These are phyloP conservation scores for Panzeria rudis DNA, from an alignment of 2,888 invertebrate genomes.

Conservation along the genomic window DNA sequence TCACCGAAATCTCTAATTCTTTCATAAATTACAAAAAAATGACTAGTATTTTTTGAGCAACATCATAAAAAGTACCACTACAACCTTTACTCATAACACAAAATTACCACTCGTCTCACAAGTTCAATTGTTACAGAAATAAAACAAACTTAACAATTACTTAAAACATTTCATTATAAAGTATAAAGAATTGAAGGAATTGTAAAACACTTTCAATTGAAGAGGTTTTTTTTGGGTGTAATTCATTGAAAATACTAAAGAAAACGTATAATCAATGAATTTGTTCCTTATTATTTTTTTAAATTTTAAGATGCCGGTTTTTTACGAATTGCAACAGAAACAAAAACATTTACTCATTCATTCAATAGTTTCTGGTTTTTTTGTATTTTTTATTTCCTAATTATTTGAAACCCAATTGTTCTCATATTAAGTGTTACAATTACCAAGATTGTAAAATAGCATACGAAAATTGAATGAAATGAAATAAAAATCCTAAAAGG, in stretches of 20 bases:
- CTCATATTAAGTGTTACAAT: slow-evolving; percentile 51
- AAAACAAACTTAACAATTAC: slow-evolving; percentile 25
- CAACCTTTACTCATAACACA: slow-evolving; percentile 3
- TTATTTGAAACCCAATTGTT: slow-evolving; percentile 51
- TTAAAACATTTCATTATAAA: slow-evolving; percentile 24
- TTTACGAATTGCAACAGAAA: slow-evolving; percentile 30
- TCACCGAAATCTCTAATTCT: slow-evolving; percentile 5
- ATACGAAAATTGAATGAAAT: not conserved
- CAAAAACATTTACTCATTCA: slow-evolving; percentile 24
- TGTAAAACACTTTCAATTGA: slow-evolving; percentile 70
- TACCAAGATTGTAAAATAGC: slow-evolving; percentile 41
- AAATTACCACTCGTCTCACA: slow-evolving; percentile 1
- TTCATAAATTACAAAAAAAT: slow-evolving; percentile 11
- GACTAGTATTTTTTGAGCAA: not conserved
- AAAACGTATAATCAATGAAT: slow-evolving; percentile 37
- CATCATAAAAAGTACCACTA: slow-evolving; percentile 14
- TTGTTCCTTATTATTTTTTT: not conserved
- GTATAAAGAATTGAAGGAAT: slow-evolving; percentile 22
- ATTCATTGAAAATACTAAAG: slow-evolving; percentile 10
- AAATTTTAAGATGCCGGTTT: slow-evolving; percentile 1
- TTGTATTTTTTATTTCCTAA: not conserved
- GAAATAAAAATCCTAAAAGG: not conserved
- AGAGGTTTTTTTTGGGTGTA: slow-evolving; percentile 16
- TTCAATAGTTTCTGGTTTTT: slow-evolving; percentile 13
- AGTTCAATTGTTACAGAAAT: slow-evolving; percentile 24